Base-by-base conservation (phyloP, 1,140 invertebrate species). In the Physella acuta region DNA sequence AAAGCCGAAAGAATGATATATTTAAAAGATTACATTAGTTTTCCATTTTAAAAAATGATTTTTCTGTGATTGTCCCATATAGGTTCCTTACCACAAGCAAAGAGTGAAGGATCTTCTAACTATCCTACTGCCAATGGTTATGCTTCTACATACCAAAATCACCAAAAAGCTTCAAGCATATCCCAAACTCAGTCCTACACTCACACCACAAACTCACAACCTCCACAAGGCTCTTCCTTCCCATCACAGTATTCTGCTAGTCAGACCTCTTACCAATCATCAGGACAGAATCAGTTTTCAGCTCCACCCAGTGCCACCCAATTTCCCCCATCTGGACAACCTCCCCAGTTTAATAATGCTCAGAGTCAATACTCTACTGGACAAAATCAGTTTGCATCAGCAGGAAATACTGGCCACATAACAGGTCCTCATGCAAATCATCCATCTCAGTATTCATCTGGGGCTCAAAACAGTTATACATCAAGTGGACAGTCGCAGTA, bases 81-180 rank as follows among this genome's bases (percentile, higher is more conserved):
- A 80, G 77, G 72, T 51, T 72, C 76, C n/a, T n/a, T n/a, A n/a
- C n/a, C n/a, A n/a, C n/a, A 24, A 75, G 66, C 61, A 76, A 77
- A 64, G 39, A 65, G 63, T 67, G 73, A 76, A 39, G 55, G 52
- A 33, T 58, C 66, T 14, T 61, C 68, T 53, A 71, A 59, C 49
- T 73, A 66, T 44, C 64, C 71, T 3, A 52, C 58, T 24, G 56
- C 71, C 5, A 73, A 73, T 56, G 71, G 71, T 20, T 73, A 70
- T 62, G 30, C 71, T 17, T n/a, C 62, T 5, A 36, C 61, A 4
- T 73, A 73, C 60, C 53, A 64, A 39, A 51, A 52, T 33, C 71
- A 73, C 55, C 61, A 58, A 34, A 68, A 73, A 31, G 30, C 53
- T 36, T 58, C 67, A 20, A 36, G 49, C 11, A 62, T 60, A 5